Conservation (phyloP, 2,888 invertebrate species). For the Xylota segnis region DNA sequence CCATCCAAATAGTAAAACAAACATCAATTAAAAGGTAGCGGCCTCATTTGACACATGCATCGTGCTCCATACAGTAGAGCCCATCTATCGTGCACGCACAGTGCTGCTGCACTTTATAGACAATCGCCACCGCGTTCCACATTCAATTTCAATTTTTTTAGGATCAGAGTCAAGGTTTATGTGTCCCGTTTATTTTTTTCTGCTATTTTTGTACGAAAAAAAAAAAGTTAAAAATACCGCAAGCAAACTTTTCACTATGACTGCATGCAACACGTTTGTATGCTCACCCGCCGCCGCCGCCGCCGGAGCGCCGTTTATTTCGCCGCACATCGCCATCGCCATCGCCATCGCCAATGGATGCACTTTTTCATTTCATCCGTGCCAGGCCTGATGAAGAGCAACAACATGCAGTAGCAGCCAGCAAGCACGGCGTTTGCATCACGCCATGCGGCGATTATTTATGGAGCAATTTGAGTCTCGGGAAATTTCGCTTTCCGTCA, state of each 20-base stretch:
- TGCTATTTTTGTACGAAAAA: conserved; percentile 38
- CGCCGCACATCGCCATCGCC: conserved; percentile 2
- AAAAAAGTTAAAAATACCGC: conserved; percentile 64
- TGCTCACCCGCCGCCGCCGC: background rate
- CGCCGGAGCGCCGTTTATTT: background rate
- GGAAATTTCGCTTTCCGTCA: conserved; percentile 76
- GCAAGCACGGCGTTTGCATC: conserved; percentile 60
- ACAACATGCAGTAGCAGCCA: conserved; percentile 18
- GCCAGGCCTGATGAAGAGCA: conserved; percentile 59
- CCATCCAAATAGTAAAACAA: background rate
- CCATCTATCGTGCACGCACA: conserved; percentile 37
- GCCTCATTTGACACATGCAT: conserved; percentile 34
- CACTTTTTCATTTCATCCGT: conserved; percentile 67
- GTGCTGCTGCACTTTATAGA: conserved; percentile 32
- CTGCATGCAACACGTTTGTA: conserved; percentile 57
- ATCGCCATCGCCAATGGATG: conserved; percentile 30
- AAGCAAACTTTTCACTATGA: conserved; percentile 68
- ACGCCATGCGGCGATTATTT: conserved; percentile 74
- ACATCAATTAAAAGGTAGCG: background rate
- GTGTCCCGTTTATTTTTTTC: conserved; percentile 76
- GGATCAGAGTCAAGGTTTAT: conserved; percentile 79
- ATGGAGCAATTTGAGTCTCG: conserved; percentile 71
- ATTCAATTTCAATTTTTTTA: conserved; percentile 50
- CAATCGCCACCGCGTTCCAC: conserved; percentile 60
- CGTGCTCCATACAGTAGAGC: background rate